phyloP scores from a whole-genome alignment of 2,797 vertebrate genomes.

The Labroides dimidiatus region DNA sequence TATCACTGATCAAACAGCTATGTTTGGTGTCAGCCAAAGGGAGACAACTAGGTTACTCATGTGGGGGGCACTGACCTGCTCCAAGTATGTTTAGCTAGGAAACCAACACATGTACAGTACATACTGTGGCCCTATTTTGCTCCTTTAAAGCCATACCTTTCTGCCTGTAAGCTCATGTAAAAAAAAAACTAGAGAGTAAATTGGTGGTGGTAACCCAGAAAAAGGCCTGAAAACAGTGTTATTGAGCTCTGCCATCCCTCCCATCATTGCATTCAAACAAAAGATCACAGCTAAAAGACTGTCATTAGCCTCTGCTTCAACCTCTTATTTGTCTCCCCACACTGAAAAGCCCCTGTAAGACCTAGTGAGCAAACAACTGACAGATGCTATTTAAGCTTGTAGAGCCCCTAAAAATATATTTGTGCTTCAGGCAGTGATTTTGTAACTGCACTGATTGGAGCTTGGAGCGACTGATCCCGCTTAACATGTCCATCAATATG shows the following conservation, averaged over 20 bases:
- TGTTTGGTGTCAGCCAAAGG: slow-evolving; percentile 66
- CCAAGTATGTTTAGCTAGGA: slow-evolving; percentile 62
- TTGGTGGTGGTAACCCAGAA: background rate
- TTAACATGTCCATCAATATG: slow-evolving; percentile 66
- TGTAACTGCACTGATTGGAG: slow-evolving; percentile 50
- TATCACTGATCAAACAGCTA: slow-evolving; percentile 75
- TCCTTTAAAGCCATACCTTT: slow-evolving; percentile 37
- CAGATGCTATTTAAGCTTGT: slow-evolving; percentile 62
- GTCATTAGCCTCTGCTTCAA: slow-evolving; percentile 58
- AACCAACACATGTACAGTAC: slow-evolving; percentile 63
- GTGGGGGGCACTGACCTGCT: slow-evolving; percentile 52
- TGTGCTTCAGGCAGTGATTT: slow-evolving; percentile 49
- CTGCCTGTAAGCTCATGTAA: slow-evolving; percentile 25
- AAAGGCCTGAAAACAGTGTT: slow-evolving; percentile 29
- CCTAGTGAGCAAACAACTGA: slow-evolving; percentile 56
- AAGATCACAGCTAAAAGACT: slow-evolving; percentile 51
- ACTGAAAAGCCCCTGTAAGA: slow-evolving; percentile 55
- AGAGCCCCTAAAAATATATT: slow-evolving; percentile 68
- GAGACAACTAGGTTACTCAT: slow-evolving; percentile 74
- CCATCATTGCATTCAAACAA: slow-evolving; percentile 59
- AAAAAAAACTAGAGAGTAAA: slow-evolving; percentile 17
- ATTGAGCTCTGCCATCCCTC: slow-evolving; percentile 24
- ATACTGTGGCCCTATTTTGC: slow-evolving; percentile 51
- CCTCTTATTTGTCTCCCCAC: slow-evolving; percentile 65
- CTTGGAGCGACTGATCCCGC: slow-evolving; percentile 45